Conservation (phyloP, 2,797 vertebrate genomes). For the Peromyscus nudipes region DNA sequence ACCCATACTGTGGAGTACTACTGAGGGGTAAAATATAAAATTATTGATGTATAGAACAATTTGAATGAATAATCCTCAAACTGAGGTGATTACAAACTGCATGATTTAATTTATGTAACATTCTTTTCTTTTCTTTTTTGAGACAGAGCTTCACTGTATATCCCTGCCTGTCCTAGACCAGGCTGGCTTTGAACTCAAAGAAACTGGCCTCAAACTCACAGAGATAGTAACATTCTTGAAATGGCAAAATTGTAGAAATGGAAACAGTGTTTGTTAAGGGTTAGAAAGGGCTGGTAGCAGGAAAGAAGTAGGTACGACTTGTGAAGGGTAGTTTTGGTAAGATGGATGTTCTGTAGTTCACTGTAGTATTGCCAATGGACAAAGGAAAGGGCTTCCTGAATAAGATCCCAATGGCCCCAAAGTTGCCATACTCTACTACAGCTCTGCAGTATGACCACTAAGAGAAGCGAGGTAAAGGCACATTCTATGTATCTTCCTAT, state of each 20-base stretch:
- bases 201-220: background rate
- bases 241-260: background rate
- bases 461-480: background rate
- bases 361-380: background rate
- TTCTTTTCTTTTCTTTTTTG: background rate
- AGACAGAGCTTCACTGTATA: background rate
- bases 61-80: background rate
- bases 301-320: background rate
- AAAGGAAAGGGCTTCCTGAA: background rate
- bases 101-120: background rate
- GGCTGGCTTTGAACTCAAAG: background rate
- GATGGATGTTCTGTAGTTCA: background rate
- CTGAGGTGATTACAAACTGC: background rate
- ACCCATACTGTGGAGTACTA: background rate
- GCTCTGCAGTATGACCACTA: background rate
- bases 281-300: background rate
- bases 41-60: background rate
- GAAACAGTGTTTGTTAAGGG: background rate
- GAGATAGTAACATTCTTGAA: background rate
- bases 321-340: background rate
- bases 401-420: background rate
- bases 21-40: constrained; percentile 3
- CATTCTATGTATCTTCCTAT: background rate
- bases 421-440: background rate
- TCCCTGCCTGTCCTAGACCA: background rate